A percentile compares a stretch with the other conserved stretches of the same genome.
Conservation (phyloP, 2,888 invertebrate species). For the Imbricaverruca yamaguchii region DNA sequence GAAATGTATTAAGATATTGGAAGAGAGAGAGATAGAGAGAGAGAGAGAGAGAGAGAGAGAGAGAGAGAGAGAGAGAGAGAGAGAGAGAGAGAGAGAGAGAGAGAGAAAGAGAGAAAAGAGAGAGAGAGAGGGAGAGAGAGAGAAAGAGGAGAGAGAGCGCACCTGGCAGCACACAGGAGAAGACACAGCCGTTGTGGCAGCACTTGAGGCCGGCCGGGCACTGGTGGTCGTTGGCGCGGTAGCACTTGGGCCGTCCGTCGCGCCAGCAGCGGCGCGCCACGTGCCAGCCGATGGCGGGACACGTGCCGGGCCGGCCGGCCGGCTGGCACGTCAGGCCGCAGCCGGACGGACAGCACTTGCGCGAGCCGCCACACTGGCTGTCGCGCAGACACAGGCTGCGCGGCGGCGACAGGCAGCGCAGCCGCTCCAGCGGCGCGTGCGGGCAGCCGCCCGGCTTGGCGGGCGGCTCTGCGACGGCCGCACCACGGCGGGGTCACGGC, state of each 20-base stretch:
- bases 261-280: background rate
- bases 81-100: too few relatives aligned
- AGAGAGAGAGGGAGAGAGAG: too few relatives aligned
- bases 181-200: slow-evolving; percentile 17
- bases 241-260: slow-evolving; percentile 10
- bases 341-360: slow-evolving; percentile 2
- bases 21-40: too few relatives aligned
- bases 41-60: too few relatives aligned
- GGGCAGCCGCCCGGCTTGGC: slow-evolving; percentile 15
- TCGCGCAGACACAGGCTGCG: background rate
- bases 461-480: background rate
- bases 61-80: too few relatives aligned
- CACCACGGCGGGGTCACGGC: background rate
- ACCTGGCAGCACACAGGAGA: slow-evolving; percentile 15
- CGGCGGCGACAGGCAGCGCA: background rate
- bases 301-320: background rate
- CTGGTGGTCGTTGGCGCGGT: slow-evolving; percentile 15
- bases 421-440: slow-evolving; percentile 7
- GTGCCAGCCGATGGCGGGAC: slow-evolving; percentile 11
- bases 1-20: too few relatives aligned
- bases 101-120: too few relatives aligned
- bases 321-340: background rate
- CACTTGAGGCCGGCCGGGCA: slow-evolving; percentile 5
- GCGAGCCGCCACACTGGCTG: background rate
- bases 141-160: background rate